These are phyloP conservation scores for Protodeltote pygarga DNA, from an alignment of 2,888 invertebrate species.

Conservation along the genomic window DNA sequence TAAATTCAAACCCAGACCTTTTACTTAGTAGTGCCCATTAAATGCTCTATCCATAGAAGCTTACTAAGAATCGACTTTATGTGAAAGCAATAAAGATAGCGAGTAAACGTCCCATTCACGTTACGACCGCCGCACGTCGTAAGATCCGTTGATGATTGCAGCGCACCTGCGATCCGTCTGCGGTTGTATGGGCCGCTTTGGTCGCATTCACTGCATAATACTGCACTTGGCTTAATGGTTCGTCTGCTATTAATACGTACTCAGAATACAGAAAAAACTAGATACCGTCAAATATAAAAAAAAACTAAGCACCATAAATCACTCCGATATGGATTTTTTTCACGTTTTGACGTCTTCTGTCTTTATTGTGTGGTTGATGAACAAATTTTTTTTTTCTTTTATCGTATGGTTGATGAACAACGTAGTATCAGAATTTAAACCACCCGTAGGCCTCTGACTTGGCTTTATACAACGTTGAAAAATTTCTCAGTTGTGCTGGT, in stretches of 20 bases:
- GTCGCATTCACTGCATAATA: conserved; percentile 24
- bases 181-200: conserved; percentile 31
- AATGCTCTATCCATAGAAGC: conserved; percentile 30
- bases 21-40: conserved; percentile 27
- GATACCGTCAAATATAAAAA: too few species aligned
- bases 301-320: too few species aligned
- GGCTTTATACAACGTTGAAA: too few species aligned
- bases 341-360: too few species aligned
- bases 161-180: conserved; percentile 42
- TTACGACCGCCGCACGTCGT: conserved; percentile 45
- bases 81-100: conserved; percentile 50
- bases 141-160: conserved; percentile 46
- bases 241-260: not conserved
- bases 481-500: too few species aligned
- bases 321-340: too few species aligned
- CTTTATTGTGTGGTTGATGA: too few species aligned
- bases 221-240: not conserved
- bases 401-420: too few species aligned
- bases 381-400: too few species aligned
- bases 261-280: not conserved
- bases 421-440: too few species aligned
- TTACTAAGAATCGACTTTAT: conserved; percentile 50
- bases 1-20: conserved; percentile 24
- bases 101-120: conserved; percentile 46
- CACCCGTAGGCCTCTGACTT: too few species aligned